phyloP scores from a whole-genome alignment of 2,888 invertebrate genomes.

The Morinoia aosen region DNA sequence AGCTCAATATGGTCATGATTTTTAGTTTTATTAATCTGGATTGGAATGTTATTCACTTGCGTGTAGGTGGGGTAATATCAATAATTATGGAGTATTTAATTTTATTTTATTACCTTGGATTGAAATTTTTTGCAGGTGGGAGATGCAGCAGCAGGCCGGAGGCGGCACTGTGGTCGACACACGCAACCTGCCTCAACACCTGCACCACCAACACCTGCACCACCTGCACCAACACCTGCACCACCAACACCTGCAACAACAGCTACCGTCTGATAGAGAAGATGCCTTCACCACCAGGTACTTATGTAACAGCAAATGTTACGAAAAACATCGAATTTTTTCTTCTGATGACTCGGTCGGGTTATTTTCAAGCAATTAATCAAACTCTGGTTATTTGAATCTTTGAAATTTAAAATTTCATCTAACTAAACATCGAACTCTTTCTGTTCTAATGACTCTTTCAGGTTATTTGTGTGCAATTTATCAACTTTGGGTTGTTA shows the following conservation, averaged over 20 bases:
- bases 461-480: background rate
- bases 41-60: no score
- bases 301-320: no score
- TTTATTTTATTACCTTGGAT: no score
- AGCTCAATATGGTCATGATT: no score
- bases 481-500: background rate
- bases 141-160: background rate
- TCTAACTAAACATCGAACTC: no score
- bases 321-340: background rate
- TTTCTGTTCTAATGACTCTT: background rate
- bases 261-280: background rate
- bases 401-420: no score
- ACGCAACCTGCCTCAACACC: background rate
- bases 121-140: background rate
- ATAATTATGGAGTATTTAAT: no score
- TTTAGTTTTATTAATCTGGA: no score
- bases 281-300: background rate
- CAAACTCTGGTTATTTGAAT: background rate
- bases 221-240: background rate
- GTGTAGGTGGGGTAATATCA: no score
- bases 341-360: background rate
- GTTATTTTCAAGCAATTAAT: background rate
- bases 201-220: background rate
- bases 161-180: background rate
- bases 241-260: background rate